phyloP scores from a whole-genome alignment of 2,888 invertebrate species.

The Sepioteuthis lessoniana region DNA sequence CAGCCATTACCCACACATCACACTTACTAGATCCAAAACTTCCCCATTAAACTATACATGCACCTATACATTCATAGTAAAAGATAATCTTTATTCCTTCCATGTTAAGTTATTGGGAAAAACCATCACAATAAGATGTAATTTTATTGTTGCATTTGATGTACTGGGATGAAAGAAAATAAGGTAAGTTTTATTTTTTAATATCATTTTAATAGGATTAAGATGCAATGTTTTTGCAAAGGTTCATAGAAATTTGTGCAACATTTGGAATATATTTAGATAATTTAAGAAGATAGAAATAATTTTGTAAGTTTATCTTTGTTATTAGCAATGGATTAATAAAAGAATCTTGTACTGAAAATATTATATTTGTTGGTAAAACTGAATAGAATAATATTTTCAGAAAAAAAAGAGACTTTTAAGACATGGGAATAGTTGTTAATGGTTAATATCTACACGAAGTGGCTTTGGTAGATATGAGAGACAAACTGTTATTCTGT shows the following conservation, averaged over 20 bases:
- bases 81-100: not conserved
- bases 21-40: not conserved
- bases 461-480: too few relatives aligned
- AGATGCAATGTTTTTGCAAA: not conserved
- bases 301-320: too few relatives aligned
- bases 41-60: not conserved
- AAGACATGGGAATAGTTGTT: too few relatives aligned
- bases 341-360: too few relatives aligned
- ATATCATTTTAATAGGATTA: not conserved
- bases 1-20: conserved; percentile 19
- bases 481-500: too few relatives aligned
- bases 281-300: too few relatives aligned
- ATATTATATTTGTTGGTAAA: too few relatives aligned
- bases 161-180: not conserved
- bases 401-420: too few relatives aligned
- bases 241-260: not conserved
- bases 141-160: not conserved
- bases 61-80: not conserved
- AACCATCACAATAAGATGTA: not conserved
- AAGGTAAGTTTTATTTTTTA: not conserved
- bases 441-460: too few relatives aligned
- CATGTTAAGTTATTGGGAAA: not conserved
- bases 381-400: too few relatives aligned
- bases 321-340: too few relatives aligned
- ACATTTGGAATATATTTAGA: too few relatives aligned